phyloP scores from a whole-genome alignment of 2,888 invertebrate genomes.

The Eupithecia subfuscata region DNA sequence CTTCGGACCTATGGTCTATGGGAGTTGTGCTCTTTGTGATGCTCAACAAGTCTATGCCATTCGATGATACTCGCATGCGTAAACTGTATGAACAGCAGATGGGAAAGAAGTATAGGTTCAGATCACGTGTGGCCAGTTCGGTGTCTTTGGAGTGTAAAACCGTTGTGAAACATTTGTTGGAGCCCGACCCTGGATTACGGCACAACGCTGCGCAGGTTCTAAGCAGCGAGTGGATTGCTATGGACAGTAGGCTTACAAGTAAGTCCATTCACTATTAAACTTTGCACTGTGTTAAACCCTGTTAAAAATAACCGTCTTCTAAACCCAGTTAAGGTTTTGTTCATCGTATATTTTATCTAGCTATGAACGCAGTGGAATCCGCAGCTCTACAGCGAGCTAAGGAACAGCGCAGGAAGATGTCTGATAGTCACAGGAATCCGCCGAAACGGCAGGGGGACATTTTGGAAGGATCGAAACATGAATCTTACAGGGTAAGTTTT shows the following conservation, averaged over 20 bases:
- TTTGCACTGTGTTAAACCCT: no score
- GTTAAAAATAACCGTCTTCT: neutral
- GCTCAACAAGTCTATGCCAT: constrained; percentile 93
- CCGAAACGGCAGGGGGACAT: constrained; percentile 71
- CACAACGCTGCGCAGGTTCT: constrained; percentile 84
- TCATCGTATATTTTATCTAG: constrained; percentile 41
- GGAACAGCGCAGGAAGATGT: constrained; percentile 73
- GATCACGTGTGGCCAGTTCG: constrained; percentile 84
- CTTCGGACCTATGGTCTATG: constrained; percentile 91
- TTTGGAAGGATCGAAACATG: constrained; percentile 57
- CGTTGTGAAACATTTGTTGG: constrained; percentile 86
- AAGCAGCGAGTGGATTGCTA: constrained; percentile 86
- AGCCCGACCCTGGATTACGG: constrained; percentile 86
- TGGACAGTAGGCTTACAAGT: constrained; percentile 86
- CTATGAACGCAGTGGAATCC: constrained; percentile 84
- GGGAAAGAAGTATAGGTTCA: constrained; percentile 85
- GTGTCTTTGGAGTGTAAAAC: constrained; percentile 86
- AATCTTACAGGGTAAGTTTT: constrained; percentile 63
- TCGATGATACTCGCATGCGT: constrained; percentile 90
- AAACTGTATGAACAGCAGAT: constrained; percentile 87
- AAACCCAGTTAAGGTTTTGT: neutral
- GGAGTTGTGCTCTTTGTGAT: constrained; percentile 92
- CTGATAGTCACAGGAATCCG: constrained; percentile 58
- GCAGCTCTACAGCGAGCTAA: constrained; percentile 84
- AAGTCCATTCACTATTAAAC: constrained; percentile 47